A percentile compares a stretch with the other conserved stretches of the same genome.
phyloP scores from a whole-genome alignment of 2,888 invertebrate species.

The Drosophila mulleri region DNA sequence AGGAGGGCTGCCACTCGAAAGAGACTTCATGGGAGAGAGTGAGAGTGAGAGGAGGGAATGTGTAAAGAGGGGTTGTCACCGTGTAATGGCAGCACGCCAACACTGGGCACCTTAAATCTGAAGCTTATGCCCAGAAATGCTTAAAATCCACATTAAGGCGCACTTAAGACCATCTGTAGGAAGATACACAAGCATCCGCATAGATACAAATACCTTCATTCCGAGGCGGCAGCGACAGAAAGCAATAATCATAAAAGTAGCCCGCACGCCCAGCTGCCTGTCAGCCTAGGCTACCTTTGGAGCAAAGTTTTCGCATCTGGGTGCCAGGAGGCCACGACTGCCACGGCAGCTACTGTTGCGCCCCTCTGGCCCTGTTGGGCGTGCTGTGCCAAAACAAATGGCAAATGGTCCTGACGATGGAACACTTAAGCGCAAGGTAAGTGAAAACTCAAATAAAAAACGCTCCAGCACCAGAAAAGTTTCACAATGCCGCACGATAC shows the following conservation, averaged over 20 bases:
- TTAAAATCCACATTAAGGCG: constrained; percentile 69
- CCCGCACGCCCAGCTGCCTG: constrained; percentile 52
- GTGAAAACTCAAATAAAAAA: constrained; percentile 75
- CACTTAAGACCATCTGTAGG: constrained; percentile 39
- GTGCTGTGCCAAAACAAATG: constrained; percentile 65
- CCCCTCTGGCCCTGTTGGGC: not conserved
- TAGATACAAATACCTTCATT: constrained; percentile 41
- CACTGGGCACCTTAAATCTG: constrained; percentile 56
- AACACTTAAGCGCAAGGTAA: constrained; percentile 73
- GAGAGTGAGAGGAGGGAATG: not conserved
- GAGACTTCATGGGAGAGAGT: constrained; percentile 1
- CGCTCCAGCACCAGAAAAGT: constrained; percentile 47
- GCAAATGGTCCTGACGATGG: constrained; percentile 69
- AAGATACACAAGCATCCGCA: constrained; percentile 3
- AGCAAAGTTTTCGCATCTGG: constrained; percentile 61
- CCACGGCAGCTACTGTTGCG: not conserved
- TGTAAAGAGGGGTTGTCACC: constrained; percentile 23
- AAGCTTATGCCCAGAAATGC: constrained; percentile 60
- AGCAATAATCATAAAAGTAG: constrained; percentile 76
- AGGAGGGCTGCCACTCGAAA: constrained; percentile 33
- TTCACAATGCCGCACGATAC: constrained; percentile 64
- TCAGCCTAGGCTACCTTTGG: constrained; percentile 41
- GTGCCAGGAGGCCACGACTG: constrained; percentile 7
- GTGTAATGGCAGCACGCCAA: constrained; percentile 51
- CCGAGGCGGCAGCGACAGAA: constrained; percentile 40